A percentile compares a stretch with the other conserved stretches of the same genome.
Conservation (phyloP, 2,797 vertebrate genomes). For the Anguilla pacifica region DNA sequence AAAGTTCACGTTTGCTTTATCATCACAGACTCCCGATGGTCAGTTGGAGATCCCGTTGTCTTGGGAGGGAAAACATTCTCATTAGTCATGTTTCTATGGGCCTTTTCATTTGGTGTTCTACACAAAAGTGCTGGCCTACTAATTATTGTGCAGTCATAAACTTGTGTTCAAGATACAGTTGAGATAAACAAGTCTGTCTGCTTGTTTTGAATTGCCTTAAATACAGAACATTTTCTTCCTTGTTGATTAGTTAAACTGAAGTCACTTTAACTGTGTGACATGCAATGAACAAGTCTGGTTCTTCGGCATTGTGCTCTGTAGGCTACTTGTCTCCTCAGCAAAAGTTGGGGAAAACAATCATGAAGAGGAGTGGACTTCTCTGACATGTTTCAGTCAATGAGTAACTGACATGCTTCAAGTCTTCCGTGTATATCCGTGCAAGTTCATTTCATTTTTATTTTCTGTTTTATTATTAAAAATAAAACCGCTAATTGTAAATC, state of each 20-base stretch:
- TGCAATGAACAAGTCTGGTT: neutral
- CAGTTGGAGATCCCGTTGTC: neutral
- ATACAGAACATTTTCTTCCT: neutral
- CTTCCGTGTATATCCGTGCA: neutral
- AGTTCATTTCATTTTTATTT: too few relatives aligned
- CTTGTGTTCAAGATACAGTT: neutral
- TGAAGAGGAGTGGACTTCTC: neutral
- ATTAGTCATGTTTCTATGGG: slow-evolving; percentile 1
- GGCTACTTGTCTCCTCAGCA: neutral
- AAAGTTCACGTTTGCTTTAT: neutral
- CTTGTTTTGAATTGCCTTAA: neutral
- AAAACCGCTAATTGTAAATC: neutral
- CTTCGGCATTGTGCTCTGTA: neutral
- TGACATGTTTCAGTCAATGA: neutral
- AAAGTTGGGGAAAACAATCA: neutral
- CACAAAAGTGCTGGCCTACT: neutral
- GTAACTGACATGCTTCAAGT: neutral
- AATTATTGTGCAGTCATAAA: neutral
- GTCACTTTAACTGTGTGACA: neutral
- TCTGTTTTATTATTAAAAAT: neutral
- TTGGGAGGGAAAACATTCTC: neutral
- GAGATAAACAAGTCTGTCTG: neutral
- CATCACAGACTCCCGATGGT: neutral
- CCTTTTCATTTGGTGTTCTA: neutral
- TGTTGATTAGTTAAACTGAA: neutral